Conservation (phyloP, 2,888 invertebrate species). For the Thymelicus lineola region DNA sequence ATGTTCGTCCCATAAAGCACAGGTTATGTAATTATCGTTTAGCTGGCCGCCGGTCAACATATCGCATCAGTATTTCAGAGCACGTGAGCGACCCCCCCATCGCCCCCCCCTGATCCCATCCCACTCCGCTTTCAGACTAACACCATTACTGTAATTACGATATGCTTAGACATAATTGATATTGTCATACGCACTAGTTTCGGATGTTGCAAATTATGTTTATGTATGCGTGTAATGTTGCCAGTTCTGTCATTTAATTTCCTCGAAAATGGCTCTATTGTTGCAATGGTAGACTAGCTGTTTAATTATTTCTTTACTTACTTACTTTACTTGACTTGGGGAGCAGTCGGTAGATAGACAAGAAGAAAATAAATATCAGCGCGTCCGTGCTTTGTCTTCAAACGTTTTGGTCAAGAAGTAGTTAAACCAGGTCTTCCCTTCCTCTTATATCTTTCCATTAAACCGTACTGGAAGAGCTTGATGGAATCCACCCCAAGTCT, state of each 20-base stretch:
- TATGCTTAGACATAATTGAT: conserved; percentile 83
- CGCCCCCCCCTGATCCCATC: background rate
- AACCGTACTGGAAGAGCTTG: too few species aligned
- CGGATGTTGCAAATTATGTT: conserved; percentile 13
- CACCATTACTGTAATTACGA: conserved; percentile 83
- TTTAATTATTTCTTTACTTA: background rate
- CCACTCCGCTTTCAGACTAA: conserved; percentile 50
- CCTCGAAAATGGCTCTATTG: background rate
- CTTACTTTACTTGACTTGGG: too few species aligned
- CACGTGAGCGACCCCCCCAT: conserved; percentile 47
- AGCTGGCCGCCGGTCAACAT: conserved; percentile 48
- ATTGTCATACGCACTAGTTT: conserved; percentile 58
- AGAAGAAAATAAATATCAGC: too few species aligned
- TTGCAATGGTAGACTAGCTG: background rate
- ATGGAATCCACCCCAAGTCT: too few species aligned
- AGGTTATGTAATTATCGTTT: conserved; percentile 59
- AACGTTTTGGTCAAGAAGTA: too few species aligned
- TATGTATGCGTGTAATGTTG: conserved; percentile 4
- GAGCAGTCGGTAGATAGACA: too few species aligned
- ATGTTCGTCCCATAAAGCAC: conserved; percentile 44
- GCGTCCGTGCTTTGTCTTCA: too few species aligned
- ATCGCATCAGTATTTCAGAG: conserved; percentile 70
- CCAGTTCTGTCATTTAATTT: background rate
- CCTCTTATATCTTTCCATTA: too few species aligned
- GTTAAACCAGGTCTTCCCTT: too few species aligned